phyloP scores from a whole-genome alignment of 2,113 vertebrate species.

The Anseranas semipalmata region DNA sequence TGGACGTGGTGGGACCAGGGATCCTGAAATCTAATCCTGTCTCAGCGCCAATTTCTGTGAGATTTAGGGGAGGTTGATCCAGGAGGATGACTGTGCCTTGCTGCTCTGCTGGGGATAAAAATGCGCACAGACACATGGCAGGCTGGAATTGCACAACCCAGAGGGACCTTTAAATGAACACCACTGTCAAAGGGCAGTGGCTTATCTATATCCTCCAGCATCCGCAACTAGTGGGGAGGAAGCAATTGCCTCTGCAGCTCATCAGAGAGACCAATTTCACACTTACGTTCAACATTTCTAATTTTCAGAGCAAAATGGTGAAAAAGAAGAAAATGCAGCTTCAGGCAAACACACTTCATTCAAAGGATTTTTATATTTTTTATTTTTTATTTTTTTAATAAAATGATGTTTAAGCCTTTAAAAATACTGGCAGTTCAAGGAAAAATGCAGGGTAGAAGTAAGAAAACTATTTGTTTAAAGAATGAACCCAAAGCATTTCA shows the following conservation, averaged over 20 bases:
- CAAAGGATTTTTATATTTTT: not conserved
- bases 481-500: not conserved
- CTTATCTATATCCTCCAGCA: conserved; percentile 13
- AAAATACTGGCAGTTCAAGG: not conserved
- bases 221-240: rapidly evolving
- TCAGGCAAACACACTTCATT: not conserved
- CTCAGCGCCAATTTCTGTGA: not conserved
- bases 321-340: not conserved
- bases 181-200: not conserved
- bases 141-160: not conserved
- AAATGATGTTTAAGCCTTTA: not conserved
- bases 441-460: not conserved
- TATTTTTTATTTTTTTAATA: not conserved
- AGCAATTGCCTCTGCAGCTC: rapidly evolving
- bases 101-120: not conserved
- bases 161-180: not conserved
- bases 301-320: not conserved
- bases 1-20: not conserved
- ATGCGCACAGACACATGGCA: rapidly evolving
- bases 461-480: not conserved
- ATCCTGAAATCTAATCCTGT: too few relatives aligned
- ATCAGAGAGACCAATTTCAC: not conserved
- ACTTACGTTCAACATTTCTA: rapidly evolving
- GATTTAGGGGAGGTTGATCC: not conserved
- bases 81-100: rapidly evolving